A percentile compares a stretch with the other conserved stretches of the same genome.
phyloP scores from a whole-genome alignment of 2,797 vertebrate genomes.

The Danio choprae region DNA sequence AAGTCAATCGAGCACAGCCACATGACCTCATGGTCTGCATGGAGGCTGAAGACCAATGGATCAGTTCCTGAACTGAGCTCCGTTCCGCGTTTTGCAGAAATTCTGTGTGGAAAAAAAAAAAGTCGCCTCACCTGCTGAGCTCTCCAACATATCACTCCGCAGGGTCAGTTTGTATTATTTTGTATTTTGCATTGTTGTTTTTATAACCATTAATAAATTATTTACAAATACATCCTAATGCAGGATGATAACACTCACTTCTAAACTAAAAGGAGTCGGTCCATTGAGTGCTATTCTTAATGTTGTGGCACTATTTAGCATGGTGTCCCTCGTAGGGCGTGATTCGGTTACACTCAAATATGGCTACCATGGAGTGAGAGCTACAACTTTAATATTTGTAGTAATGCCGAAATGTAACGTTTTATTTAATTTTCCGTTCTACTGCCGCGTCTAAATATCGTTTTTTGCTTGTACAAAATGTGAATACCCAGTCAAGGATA shows the following conservation, averaged over 20 bases:
- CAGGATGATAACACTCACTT: background rate
- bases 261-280: background rate
- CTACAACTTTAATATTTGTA: slow-evolving; percentile 80
- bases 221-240: background rate
- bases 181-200: slow-evolving; percentile 4
- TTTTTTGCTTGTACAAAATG: background rate
- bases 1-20: background rate
- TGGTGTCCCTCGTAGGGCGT: slow-evolving; percentile 63
- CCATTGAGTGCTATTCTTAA: slow-evolving; percentile 4
- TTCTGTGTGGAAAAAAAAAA: slow-evolving; percentile 65
- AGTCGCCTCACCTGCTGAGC: slow-evolving; percentile 86
- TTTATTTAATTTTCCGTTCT: background rate
- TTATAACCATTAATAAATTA: background rate
- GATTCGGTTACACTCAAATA: slow-evolving; percentile 82
- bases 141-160: slow-evolving; percentile 80
- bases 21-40: background rate
- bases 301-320: slow-evolving; percentile 59
- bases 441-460: background rate
- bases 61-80: slow-evolving; percentile 54
- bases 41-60: background rate
- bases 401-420: slow-evolving; percentile 55
- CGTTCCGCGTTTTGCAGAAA: slow-evolving; percentile 66
- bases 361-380: slow-evolving; percentile 83
- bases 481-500: background rate
- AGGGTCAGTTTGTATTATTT: slow-evolving; percentile 72